These are phyloP conservation scores for Pseudopleuronectes americanus DNA, from an alignment of 2,797 vertebrate genomes.

Conservation along the genomic window DNA sequence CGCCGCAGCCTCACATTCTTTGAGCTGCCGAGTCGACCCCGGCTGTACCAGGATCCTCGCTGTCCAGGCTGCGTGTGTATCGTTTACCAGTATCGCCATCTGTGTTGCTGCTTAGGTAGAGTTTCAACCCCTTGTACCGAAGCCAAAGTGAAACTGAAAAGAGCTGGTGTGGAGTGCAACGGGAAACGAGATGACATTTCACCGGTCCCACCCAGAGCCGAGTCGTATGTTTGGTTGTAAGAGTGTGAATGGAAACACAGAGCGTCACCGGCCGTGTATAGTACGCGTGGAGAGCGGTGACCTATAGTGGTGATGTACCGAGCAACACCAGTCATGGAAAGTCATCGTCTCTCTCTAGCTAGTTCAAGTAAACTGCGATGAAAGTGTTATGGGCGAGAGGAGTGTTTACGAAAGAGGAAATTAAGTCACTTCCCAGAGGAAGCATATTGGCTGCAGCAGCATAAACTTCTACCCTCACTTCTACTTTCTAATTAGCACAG, in stretches of 20 bases:
- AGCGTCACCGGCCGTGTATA: conserved; percentile 18
- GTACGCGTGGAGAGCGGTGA: conserved; percentile 2
- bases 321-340: conserved; percentile 25
- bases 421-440: conserved; percentile 70
- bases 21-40: conserved; percentile 24
- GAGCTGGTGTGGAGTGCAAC: conserved; percentile 41
- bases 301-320: neutral
- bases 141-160: conserved; percentile 66
- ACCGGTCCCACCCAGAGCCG: conserved; percentile 61
- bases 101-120: conserved; percentile 34
- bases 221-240: conserved; percentile 44
- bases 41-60: conserved; percentile 57
- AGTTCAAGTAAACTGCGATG: conserved; percentile 51
- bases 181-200: conserved; percentile 72
- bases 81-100: conserved; percentile 44
- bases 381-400: conserved; percentile 58
- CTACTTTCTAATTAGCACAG: conserved; percentile 56
- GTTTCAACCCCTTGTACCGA: conserved; percentile 42
- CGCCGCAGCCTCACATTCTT: conserved; percentile 37
- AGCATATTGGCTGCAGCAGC: conserved; percentile 36
- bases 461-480: conserved; percentile 58
- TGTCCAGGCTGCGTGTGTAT: conserved; percentile 42
- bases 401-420: conserved; percentile 76
- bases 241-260: conserved; percentile 44
- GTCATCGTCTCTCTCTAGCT: conserved; percentile 12